Conservation (phyloP, 2,797 vertebrate genomes). For the Hemitrygon akajei region DNA sequence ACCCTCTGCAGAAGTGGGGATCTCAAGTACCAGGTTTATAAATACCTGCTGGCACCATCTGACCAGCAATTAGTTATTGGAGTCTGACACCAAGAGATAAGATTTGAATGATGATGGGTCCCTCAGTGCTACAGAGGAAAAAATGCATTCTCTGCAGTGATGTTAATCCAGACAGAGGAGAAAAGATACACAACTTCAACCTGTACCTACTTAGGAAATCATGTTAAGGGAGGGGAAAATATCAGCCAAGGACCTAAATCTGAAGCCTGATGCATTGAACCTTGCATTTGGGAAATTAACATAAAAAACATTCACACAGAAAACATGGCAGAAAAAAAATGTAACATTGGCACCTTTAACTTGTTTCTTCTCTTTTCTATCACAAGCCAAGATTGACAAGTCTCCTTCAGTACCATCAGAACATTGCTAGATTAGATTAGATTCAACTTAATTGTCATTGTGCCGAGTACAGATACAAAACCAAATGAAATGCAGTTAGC, state of each 20-base stretch:
- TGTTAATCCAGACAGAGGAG: neutral
- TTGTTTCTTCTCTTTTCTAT: neutral
- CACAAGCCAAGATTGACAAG: neutral
- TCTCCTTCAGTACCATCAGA: neutral
- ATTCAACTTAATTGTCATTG: too few relatives aligned
- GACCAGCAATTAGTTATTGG: neutral
- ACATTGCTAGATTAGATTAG: too few relatives aligned
- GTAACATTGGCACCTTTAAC: too few relatives aligned
- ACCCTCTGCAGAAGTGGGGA: neutral
- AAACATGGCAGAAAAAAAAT: neutral
- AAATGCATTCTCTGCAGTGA: neutral
- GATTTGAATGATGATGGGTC: neutral
- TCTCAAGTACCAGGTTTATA: neutral
- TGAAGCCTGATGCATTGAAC: neutral
- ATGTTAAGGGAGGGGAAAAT: neutral
- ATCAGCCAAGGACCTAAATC: neutral
- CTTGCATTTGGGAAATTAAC: neutral
- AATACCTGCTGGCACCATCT: neutral
- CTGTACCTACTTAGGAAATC: neutral
- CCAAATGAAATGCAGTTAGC: too few relatives aligned
- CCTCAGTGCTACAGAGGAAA: neutral
- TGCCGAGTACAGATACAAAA: too few relatives aligned
- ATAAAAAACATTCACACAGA: neutral
- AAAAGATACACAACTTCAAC: neutral
- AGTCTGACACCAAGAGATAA: neutral